These are phyloP conservation scores for Agrochola lota DNA, from an alignment of 2,888 invertebrate species.

Conservation along the genomic window DNA sequence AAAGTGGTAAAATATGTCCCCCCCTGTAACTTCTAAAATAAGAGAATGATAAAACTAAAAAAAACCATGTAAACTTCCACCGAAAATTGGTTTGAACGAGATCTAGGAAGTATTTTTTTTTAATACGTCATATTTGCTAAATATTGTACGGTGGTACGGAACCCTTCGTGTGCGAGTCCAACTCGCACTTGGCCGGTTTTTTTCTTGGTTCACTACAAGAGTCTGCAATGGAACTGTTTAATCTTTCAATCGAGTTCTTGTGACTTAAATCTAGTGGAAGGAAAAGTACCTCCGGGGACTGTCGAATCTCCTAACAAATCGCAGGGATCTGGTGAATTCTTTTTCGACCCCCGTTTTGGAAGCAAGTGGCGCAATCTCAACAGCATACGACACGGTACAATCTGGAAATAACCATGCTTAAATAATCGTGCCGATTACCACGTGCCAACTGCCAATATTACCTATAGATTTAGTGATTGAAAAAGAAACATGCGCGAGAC, in stretches of 20 bases:
- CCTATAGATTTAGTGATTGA: constrained; percentile 1
- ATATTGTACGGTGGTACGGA: no score
- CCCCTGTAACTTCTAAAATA: no score
- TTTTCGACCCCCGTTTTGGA: background rate
- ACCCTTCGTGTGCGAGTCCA: no score
- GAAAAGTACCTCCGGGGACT: background rate
- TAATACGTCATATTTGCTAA: no score
- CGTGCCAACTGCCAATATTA: constrained; percentile 14
- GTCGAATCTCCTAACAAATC: background rate
- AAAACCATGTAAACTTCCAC: no score
- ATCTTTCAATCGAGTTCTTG: background rate
- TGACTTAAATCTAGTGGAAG: background rate
- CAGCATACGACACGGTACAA: background rate
- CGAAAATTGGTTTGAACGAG: no score
- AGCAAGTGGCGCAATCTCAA: background rate
- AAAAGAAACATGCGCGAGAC: background rate
- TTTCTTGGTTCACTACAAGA: background rate
- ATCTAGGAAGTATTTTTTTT: no score
- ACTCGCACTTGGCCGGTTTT: no score
- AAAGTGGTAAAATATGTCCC: no score
- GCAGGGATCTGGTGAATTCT: background rate
- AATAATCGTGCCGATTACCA: constrained; percentile 6
- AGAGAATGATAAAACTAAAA: no score
- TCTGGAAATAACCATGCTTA: constrained; percentile 9
- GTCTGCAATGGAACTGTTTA: background rate